Evolutionary conservation across 2,888 invertebrate genomes (phyloP).

Genomic region (Meghimatium bilineatum): DNA sequence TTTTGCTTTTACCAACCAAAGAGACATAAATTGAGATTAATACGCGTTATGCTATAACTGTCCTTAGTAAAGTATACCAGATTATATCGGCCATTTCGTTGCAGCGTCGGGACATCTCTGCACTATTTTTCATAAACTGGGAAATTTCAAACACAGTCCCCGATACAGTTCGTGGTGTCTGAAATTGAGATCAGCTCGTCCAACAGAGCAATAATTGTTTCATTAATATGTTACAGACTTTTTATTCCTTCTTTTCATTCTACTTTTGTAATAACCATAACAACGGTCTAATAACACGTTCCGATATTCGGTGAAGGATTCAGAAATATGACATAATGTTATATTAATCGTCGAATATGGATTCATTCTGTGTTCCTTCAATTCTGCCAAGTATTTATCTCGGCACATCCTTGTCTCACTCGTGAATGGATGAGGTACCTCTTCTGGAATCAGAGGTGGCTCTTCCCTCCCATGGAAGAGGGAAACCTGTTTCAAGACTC

Average conservation of each 20-base stretch:
- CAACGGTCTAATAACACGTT: neutral
- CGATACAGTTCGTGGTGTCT: too few species aligned
- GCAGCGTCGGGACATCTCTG: too few species aligned
- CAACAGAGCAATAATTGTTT: too few species aligned
- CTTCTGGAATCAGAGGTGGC: slow-evolving; percentile 19
- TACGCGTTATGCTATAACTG: too few species aligned
- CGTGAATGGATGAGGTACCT: slow-evolving; percentile 36
- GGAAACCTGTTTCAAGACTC: slow-evolving; percentile 43
- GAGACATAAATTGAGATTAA: too few species aligned
- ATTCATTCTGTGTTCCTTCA: neutral
- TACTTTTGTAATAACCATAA: neutral
- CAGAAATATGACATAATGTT: neutral
- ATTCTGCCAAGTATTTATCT: neutral
- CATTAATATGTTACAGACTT: too few species aligned
- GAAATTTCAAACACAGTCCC: too few species aligned
- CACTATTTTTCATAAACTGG: too few species aligned
- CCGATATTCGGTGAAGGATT: neutral
- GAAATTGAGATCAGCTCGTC: too few species aligned
- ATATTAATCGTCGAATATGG: slow-evolving; percentile 7
- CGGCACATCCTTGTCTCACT: neutral
- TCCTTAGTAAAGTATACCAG: too few species aligned
- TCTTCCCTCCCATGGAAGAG: neutral
- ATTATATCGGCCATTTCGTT: too few species aligned
- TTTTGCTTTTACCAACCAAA: too few species aligned
- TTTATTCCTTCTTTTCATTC: neutral